These are phyloP conservation scores for Drosophila repleta DNA, from an alignment of 1,140 invertebrate genomes.

Conservation along the genomic window DNA sequence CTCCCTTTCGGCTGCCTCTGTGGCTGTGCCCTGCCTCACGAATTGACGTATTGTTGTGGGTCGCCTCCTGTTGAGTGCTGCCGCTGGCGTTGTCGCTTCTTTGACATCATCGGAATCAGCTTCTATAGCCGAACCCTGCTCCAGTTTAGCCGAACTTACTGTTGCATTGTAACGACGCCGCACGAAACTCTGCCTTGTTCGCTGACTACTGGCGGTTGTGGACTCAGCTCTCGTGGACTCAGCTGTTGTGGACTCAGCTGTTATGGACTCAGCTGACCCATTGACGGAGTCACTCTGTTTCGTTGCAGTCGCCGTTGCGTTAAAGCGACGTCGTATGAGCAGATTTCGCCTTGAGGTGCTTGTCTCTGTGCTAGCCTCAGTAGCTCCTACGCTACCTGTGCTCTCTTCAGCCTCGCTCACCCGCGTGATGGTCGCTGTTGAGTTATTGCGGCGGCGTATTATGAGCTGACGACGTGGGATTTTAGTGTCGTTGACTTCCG, in stretches of 20 bases:
- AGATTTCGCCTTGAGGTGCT: neutral
- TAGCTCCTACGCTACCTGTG: neutral
- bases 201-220: slow-evolving; percentile 11
- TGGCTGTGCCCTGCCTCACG: neutral
- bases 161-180: slow-evolving; percentile 11
- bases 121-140: too few species aligned
- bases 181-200: neutral
- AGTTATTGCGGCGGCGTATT: neutral
- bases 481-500: neutral
- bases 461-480: neutral
- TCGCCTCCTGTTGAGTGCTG: slow-evolving; percentile 4
- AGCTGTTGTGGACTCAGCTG: too few species aligned
- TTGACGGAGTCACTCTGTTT: neutral
- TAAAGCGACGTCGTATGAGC: neutral
- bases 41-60: slow-evolving; percentile 41
- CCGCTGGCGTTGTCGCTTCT: slow-evolving; percentile 3
- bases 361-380: neutral
- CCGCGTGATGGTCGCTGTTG: neutral
- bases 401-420: neutral
- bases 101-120: neutral
- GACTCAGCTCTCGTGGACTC: neutral
- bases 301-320: neutral
- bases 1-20: slow-evolving; percentile 12
- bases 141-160: neutral
- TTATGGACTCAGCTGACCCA: too few species aligned